Conservation (phyloP, 2,113 vertebrate species). For the Illadopsis cleaveri region DNA sequence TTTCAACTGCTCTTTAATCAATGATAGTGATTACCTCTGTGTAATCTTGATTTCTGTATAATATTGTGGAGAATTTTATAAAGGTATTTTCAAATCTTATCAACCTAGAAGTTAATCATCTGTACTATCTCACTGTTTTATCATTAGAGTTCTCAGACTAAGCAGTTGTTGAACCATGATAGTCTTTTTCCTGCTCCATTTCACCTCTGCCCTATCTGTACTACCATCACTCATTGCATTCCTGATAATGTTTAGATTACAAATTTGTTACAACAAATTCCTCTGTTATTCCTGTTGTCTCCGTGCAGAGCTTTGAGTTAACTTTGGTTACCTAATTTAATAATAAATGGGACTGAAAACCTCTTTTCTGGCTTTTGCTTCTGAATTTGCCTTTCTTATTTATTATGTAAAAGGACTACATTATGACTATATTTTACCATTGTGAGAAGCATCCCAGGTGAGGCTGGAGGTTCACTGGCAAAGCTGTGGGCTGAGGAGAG, state of each 20-base stretch:
- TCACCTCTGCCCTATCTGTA: not conserved
- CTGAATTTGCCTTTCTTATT: not conserved
- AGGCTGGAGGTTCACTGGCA: not conserved
- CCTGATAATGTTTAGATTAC: not conserved
- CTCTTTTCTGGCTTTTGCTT: not conserved
- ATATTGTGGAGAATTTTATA: not conserved
- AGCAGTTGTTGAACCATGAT: not conserved
- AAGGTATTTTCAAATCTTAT: not conserved
- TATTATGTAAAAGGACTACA: not conserved
- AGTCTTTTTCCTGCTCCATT: not conserved
- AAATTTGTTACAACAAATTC: not conserved
- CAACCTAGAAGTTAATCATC: not conserved
- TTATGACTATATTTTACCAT: not conserved
- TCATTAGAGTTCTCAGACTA: not conserved
- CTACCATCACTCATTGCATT: not conserved
- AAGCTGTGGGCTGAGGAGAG: not conserved
- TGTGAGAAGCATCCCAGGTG: rapidly evolving
- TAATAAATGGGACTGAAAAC: not conserved
- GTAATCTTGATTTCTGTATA: not conserved
- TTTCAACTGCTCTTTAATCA: not conserved
- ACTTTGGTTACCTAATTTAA: not conserved
- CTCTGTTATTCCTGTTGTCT: not conserved
- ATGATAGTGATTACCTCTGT: not conserved
- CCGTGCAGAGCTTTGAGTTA: not conserved
- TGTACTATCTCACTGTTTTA: not conserved